These are phyloP conservation scores for Anser cygnoides DNA, from an alignment of 2,113 vertebrate genomes.

Conservation along the genomic window DNA sequence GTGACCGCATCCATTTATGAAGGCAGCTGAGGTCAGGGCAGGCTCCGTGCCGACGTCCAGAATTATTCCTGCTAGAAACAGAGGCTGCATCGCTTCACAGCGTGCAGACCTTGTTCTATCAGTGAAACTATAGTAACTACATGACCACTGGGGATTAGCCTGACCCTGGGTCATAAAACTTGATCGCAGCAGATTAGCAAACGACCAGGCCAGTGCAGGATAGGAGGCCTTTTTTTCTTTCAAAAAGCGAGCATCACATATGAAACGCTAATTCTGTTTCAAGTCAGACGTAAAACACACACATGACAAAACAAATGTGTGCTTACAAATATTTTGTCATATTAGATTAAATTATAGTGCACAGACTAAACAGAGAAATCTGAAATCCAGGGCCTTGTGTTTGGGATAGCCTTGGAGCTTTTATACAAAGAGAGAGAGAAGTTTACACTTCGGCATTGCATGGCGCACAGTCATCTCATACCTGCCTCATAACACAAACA, in stretches of 20 bases:
- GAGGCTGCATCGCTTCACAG: background rate
- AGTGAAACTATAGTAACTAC: conserved; percentile 65
- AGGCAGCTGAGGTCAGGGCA: background rate
- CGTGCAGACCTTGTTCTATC: conserved; percentile 17
- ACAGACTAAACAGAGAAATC: conserved; percentile 67
- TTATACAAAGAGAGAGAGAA: conserved; percentile 57
- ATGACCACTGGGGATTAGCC: conserved; percentile 48
- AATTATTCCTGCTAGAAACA: background rate
- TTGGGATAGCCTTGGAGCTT: conserved; percentile 61
- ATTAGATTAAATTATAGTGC: conserved; percentile 61
- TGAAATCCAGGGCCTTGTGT: conserved; percentile 47
- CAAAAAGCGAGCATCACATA: background rate
- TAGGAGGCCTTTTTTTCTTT: background rate
- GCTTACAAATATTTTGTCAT: conserved; percentile 74
- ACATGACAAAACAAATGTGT: conserved; percentile 33
- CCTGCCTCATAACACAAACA: conserved; percentile 14
- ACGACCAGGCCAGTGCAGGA: background rate
- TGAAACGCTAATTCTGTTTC: background rate
- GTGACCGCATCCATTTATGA: background rate
- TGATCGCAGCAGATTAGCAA: conserved; percentile 43
- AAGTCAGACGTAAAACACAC: conserved; percentile 1
- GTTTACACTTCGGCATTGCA: conserved; percentile 42
- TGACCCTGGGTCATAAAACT: conserved; percentile 53
- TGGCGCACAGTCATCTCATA: conserved; percentile 4
- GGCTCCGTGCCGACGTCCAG: background rate